phyloP scores from a whole-genome alignment of 2,113 vertebrate species.

The Labrus mixtus region DNA sequence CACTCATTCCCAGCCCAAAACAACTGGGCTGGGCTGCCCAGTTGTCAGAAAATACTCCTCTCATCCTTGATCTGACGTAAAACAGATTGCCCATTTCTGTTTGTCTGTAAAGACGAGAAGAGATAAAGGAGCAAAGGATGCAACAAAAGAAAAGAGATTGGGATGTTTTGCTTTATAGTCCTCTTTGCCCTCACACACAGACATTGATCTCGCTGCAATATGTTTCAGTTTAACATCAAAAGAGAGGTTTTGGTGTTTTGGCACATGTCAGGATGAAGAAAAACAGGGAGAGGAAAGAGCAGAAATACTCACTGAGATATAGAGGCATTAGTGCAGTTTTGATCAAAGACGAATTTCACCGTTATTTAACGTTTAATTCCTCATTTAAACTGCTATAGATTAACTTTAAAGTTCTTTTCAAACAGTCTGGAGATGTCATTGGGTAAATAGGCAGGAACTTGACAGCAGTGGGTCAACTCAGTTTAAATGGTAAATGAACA shows the following conservation, averaged over 20 bases:
- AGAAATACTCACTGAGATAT: conserved; percentile 39
- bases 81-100: conserved; percentile 55
- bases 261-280: conserved; percentile 59
- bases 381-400: conserved; percentile 15
- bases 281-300: conserved; percentile 15
- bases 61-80: conserved; percentile 48
- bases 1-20: conserved; percentile 61
- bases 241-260: conserved; percentile 57
- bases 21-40: conserved; percentile 45
- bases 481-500: background rate
- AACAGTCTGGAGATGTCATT: conserved; percentile 9
- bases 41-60: conserved; percentile 56
- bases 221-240: conserved; percentile 64
- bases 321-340: conserved; percentile 59
- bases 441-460: too few relatives aligned
- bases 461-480: background rate
- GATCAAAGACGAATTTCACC: conserved; percentile 39
- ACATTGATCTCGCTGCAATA: conserved; percentile 55
- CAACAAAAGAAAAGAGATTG: conserved; percentile 58
- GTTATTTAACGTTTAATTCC: conserved; percentile 41
- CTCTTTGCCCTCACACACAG: conserved; percentile 55
- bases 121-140: conserved; percentile 48
- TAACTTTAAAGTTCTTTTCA: conserved; percentile 41
- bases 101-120: conserved; percentile 55
- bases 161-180: conserved; percentile 61